Percentiles rank a stretch among this genome's conserved stretches.
Evolutionary conservation across 2,888 invertebrate genomes (phyloP).

Genomic region (Perizoma flavofasciatum): DNA sequence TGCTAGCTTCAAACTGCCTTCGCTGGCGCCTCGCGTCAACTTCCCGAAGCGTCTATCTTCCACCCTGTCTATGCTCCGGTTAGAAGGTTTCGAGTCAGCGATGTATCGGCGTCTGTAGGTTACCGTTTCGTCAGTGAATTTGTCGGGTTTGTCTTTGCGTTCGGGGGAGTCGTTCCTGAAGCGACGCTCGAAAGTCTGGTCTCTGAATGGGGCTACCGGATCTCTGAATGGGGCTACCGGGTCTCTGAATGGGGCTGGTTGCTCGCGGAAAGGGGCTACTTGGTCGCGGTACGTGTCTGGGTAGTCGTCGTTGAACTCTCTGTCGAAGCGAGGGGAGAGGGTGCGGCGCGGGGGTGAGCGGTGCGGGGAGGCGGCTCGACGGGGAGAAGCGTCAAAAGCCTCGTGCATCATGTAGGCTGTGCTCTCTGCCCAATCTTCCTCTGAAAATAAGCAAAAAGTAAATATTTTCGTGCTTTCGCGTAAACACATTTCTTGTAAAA

Average conservation of each 20-base stretch:
- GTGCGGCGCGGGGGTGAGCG: slow-evolving; percentile 51
- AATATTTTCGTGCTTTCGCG: too few relatives aligned
- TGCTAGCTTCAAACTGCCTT: slow-evolving; percentile 73
- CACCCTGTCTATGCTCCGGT: slow-evolving; percentile 70
- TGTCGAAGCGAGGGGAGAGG: slow-evolving; percentile 60
- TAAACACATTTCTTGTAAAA: too few relatives aligned
- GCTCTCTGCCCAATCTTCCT: slow-evolving; percentile 90
- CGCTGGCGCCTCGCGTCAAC: slow-evolving; percentile 71
- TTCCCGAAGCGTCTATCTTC: slow-evolving; percentile 78
- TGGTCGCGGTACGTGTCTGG: slow-evolving; percentile 57
- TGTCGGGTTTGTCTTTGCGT: slow-evolving; percentile 71
- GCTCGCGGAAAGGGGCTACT: slow-evolving; percentile 56
- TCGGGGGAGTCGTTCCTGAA: slow-evolving; percentile 71
- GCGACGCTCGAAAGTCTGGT: slow-evolving; percentile 68
- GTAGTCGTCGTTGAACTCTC: slow-evolving; percentile 54
- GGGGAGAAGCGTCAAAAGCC: slow-evolving; percentile 77
- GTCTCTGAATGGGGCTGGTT: slow-evolving; percentile 52
- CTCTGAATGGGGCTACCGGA: slow-evolving; percentile 26
- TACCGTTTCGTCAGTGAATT: slow-evolving; percentile 63
- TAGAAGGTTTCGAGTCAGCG: slow-evolving; percentile 75
- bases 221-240: slow-evolving; percentile 56
- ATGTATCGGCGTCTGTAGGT: slow-evolving; percentile 80
- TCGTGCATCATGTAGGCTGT: slow-evolving; percentile 86
- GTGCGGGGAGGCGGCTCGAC: slow-evolving; percentile 63
- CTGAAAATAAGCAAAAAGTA: slow-evolving; percentile 72